These are phyloP conservation scores for Cacatua alba DNA, from an alignment of 2,113 vertebrate species.

Conservation along the genomic window DNA sequence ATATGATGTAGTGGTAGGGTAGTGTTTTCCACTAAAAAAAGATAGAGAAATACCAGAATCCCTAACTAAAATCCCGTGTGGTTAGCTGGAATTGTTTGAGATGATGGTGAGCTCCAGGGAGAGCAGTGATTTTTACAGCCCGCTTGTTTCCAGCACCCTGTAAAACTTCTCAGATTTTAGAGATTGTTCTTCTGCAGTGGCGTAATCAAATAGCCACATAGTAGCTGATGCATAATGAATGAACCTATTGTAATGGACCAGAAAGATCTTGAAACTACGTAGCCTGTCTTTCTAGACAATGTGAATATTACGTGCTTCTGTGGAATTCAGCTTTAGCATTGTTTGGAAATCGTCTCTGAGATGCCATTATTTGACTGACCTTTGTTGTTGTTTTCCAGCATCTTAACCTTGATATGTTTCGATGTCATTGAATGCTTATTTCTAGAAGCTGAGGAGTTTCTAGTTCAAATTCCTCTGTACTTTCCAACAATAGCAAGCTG, in stretches of 20 bases:
- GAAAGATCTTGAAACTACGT: not conserved
- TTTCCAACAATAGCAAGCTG: not conserved
- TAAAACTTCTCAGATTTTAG: slow-evolving; percentile 1
- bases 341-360: not conserved
- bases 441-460: not conserved
- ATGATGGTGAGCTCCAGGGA: not conserved
- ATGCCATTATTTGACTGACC: not conserved
- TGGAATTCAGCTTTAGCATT: not conserved
- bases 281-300: not conserved
- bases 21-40: not conserved
- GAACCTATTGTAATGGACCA: not conserved
- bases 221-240: slow-evolving; percentile 42
- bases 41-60: not conserved
- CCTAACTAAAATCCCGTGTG: not conserved
- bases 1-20: not conserved
- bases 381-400: not conserved
- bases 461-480: not conserved
- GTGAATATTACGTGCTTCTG: not conserved
- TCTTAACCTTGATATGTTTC: not conserved
- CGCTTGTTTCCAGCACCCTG: not conserved
- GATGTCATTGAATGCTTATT: not conserved
- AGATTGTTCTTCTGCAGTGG: not conserved
- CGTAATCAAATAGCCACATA: not conserved
- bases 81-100: not conserved
- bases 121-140: not conserved